phyloP scores from a whole-genome alignment of 2,113 vertebrate species.

The Oreochromis spilurus region DNA sequence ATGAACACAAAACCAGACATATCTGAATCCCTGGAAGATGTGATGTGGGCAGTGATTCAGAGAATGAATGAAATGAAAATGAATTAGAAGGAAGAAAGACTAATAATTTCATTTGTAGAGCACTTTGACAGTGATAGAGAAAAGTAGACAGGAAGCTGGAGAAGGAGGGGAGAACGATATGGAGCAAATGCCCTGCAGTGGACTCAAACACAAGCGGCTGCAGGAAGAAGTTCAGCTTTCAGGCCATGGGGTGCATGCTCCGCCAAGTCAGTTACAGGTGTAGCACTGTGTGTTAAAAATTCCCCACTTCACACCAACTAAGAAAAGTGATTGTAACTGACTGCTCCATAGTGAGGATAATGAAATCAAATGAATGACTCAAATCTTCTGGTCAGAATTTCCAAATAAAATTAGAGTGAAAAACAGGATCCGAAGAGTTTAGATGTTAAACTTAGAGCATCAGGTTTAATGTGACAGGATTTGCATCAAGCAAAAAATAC shows the following conservation, averaged over 20 bases:
- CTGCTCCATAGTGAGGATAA: background rate
- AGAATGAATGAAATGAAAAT: background rate
- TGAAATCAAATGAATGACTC: background rate
- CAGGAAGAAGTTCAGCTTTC: background rate
- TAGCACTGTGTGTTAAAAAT: background rate
- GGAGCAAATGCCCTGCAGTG: background rate
- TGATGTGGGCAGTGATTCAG: background rate
- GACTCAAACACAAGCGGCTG: background rate
- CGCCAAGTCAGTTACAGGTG: background rate
- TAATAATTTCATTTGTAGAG: background rate
- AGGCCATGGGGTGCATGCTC: background rate
- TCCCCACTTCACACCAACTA: background rate
- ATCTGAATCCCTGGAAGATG: background rate
- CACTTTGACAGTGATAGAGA: background rate
- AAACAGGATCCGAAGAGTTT: background rate
- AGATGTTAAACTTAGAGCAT: background rate
- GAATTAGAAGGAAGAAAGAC: background rate
- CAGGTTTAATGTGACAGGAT: background rate
- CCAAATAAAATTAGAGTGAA: background rate
- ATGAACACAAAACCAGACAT: background rate
- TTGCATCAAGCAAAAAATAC: background rate
- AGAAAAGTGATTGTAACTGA: background rate
- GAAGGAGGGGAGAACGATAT: background rate
- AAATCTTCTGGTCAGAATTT: background rate
- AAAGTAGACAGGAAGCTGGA: background rate